Evolutionary conservation across 2,797 vertebrate species (phyloP).

Genomic region (Gymnoscopelus microlampas): DNA sequence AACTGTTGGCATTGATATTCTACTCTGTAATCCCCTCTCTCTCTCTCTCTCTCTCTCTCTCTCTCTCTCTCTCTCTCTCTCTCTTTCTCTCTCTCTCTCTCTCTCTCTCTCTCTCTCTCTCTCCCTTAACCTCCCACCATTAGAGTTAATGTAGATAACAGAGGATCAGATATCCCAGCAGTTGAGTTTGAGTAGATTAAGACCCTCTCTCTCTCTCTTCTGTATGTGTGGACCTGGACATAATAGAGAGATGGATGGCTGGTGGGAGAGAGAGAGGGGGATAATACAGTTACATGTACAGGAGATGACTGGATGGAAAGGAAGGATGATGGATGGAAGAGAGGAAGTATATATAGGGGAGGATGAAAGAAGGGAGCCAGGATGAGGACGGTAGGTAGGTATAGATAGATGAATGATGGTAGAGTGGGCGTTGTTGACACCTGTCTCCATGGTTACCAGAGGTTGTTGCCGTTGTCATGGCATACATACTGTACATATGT

Average conservation of each 20-base stretch:
- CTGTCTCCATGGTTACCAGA: conserved; percentile 16
- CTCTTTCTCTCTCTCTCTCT: conserved; percentile 10
- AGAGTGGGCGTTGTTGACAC: conserved; percentile 9
- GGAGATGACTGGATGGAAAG: conserved; percentile 2
- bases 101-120: neutral
- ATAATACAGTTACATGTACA: neutral
- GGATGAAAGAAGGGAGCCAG: conserved; percentile 3
- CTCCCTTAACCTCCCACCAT: neutral
- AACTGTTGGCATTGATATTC: conserved; percentile 21
- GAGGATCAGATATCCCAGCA: conserved; percentile 23
- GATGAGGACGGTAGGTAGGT: neutral
- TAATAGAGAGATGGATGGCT: conserved; percentile 21
- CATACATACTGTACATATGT: conserved; percentile 21
- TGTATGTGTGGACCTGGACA: conserved; percentile 18
- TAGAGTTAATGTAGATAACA: conserved; percentile 36
- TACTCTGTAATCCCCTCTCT: conserved; percentile 11
- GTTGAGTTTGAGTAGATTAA: conserved; percentile 44
- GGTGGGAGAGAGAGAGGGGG: conserved; percentile 7
- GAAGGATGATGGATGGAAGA: conserved; percentile 5
- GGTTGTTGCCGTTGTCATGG: conserved; percentile 16
- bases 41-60: conserved; percentile 22
- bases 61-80: conserved; percentile 15
- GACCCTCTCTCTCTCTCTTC: conserved; percentile 10
- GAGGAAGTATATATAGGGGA: conserved; percentile 1
- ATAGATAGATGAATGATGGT: neutral